A percentile compares a stretch with the other conserved stretches of the same genome.
Evolutionary conservation across 2,797 vertebrate species (phyloP).

Genomic region (Ctenopoma multispine): DNA sequence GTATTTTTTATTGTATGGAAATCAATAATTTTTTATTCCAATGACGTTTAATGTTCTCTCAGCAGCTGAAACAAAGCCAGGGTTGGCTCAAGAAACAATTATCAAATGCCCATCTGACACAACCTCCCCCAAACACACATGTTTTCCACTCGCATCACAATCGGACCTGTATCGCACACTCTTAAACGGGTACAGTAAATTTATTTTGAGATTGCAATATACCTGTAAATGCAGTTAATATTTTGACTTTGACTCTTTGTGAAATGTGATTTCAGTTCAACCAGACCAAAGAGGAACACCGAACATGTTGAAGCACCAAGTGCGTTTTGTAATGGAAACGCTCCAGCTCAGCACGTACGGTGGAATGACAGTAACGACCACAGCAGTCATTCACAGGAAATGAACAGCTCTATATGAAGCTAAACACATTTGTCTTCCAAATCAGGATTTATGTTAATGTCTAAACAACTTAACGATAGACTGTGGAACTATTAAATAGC

Average conservation of each 20-base stretch:
- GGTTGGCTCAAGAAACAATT: slow-evolving; percentile 39
- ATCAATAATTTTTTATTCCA: neutral
- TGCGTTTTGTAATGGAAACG: slow-evolving; percentile 18
- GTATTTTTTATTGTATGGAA: neutral
- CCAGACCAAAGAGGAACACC: slow-evolving; percentile 59
- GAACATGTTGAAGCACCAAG: slow-evolving; percentile 43
- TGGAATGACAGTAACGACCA: slow-evolving; percentile 44
- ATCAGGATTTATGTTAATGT: neutral
- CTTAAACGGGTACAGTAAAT: slow-evolving; percentile 57
- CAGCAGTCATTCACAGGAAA: slow-evolving; percentile 38
- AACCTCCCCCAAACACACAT: slow-evolving; percentile 40
- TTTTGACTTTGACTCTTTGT: slow-evolving; percentile 2
- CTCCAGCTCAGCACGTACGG: slow-evolving; percentile 27
- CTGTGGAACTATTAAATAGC: slow-evolving; percentile 4
- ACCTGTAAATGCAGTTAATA: neutral
- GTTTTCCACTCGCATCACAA: slow-evolving; percentile 25
- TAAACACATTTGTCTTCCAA: slow-evolving; percentile 1
- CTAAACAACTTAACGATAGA: slow-evolving; percentile 20
- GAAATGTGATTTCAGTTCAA: slow-evolving; percentile 57
- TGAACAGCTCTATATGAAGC: slow-evolving; percentile 58
- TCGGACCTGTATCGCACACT: slow-evolving; percentile 47
- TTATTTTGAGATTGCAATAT: neutral
- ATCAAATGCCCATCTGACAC: slow-evolving; percentile 30
- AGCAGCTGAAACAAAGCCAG: slow-evolving; percentile 64
- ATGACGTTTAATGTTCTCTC: slow-evolving; percentile 20